Evolutionary conservation across 2,797 vertebrate species (phyloP), one percentile per base, ranked within the genome.

Genomic region (Mus minutoides): DNA sequence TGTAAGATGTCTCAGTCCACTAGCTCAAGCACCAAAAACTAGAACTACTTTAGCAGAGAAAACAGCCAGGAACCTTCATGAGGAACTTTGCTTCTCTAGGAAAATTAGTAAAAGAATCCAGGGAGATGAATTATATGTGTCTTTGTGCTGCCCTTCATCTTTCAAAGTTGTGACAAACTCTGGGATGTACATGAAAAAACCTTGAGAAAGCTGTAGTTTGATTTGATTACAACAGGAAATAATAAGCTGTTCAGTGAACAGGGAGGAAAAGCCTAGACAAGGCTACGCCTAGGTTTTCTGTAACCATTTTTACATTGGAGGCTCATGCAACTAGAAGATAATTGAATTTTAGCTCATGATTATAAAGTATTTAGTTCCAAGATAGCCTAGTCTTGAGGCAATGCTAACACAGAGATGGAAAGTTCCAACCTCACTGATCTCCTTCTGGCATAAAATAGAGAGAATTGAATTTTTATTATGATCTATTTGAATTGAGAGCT

Each of bases 181-280:
- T 58, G 9, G 16, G 31, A 56, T 94, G 85, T 91, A 54, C 58
- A 92, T 71, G 82, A 76, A 80, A 80, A n/a, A 56, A 11, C n/a
- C 37, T 96, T 71, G 49, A 64, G 60, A 40, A 43, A 90, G 21
- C 62, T 88, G 84, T 2, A 71, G 64, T 62, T 77, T 92, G 79
- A 95, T 58, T 82, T 75, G 10, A 95, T 95, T 90, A 24, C 10
- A 94, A 78, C 24, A 88, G 94, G 82, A 96, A 90, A 88, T 88
- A 89, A 92, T 89, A 86, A 94, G 60, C 29, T 37, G 1, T 46
- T 26, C 17, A 31, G 14, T 43, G 31, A 58, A 60, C 1, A 58
- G 22, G 69, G 19, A 79, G 87, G 64, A 87, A 94, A 96, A 91
- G 37, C 71, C 86, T 3, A 88, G 29, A 17, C 52, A 88, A 83